Evolutionary conservation across 2,113 vertebrate species (phyloP).

Genomic region (Colistium nudipinnis): DNA sequence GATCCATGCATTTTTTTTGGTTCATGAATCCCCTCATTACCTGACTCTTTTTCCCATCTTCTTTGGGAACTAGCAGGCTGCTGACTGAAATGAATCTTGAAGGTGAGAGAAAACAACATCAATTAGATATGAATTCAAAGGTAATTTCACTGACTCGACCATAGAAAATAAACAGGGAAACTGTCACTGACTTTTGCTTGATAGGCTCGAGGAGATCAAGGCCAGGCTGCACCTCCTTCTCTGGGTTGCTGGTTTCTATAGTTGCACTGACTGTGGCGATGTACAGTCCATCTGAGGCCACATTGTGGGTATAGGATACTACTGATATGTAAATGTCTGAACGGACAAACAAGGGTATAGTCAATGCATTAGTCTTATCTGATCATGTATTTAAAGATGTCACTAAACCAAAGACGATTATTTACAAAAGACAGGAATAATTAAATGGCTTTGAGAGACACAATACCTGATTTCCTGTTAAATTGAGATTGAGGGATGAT

Average conservation of each 20-base stretch:
- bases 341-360: background rate
- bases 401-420: background rate
- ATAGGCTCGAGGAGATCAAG: conserved; percentile 94
- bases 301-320: conserved; percentile 89
- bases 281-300: conserved; percentile 93
- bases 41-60: conserved; percentile 91
- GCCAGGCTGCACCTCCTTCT: conserved; percentile 90
- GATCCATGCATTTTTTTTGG: background rate
- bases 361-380: background rate
- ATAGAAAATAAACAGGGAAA: background rate
- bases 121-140: background rate
- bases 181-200: conserved; percentile 86
- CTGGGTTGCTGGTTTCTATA: conserved; percentile 88
- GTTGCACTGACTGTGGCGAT: conserved; percentile 93
- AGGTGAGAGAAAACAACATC: background rate
- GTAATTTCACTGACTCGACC: background rate
- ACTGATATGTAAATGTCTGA: conserved; percentile 95
- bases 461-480: conserved; percentile 90
- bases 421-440: background rate
- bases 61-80: conserved; percentile 86
- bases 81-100: conserved; percentile 89
- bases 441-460: background rate
- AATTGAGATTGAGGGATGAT: conserved; percentile 95
- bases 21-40: conserved; percentile 64
- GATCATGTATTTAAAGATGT: background rate